Base-by-base conservation (phyloP, 2,797 vertebrate species). In the Acanthopagrus latus region DNA sequence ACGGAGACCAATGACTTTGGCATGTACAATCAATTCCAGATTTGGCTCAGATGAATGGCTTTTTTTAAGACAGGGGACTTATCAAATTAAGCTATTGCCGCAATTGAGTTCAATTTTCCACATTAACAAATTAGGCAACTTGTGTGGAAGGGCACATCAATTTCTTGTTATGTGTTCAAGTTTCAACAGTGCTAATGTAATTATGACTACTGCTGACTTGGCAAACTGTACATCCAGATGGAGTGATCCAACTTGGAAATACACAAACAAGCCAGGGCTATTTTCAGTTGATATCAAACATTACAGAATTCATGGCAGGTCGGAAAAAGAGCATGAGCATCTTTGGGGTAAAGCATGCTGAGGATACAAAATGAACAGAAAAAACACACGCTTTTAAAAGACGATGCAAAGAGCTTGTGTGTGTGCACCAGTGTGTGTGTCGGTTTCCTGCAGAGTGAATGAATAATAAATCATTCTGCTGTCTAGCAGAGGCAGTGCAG, bases 381-480 rank as follows among this genome's bases (percentile, higher is more conserved):
- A 52, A 82, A 60, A 62, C 68, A 82, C 55, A 3, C 63, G 77
- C 44, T 73, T 55, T 48, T 23, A 52, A 63, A 43, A 74, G 21
- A 38, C 48, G 21, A 25, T 16, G 29, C 20, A 65, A 20, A 2
- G 2, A 9, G 57, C 66, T 51, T 50, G 62, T 64, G 13, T 33
- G 55, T 54, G 64, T 63, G 38, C n/a, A n/a, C 58, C 21, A 58
- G 50, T 7, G 11, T 44, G 64, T 55, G 57, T 64, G 82, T 79
- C 62, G 62, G 72, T 88, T 83, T 86, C 82, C 80, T 80, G 76
- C 84, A 84, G 82, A 91, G 76, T 46, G 71, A 86, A 91, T 92
- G 62, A 91, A 92, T 86, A 88, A 90, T 91, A 86, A 84, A 91
- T 89, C 3, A 58, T 80, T 74, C 51, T 46, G 60, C 76, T 72